Conservation (phyloP, 2,797 vertebrate species). For the Hylomyscus alleni region DNA sequence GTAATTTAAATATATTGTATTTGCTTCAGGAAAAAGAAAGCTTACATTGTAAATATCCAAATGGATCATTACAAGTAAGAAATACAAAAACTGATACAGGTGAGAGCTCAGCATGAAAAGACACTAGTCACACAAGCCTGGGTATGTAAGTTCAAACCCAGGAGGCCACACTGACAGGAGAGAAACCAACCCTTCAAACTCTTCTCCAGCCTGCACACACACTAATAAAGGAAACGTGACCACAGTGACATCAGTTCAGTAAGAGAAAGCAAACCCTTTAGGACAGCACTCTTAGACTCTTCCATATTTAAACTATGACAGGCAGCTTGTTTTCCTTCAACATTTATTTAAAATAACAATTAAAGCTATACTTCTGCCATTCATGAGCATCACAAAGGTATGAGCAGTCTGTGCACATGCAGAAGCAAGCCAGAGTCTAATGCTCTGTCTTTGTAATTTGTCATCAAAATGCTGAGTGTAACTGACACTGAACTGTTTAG, state of each 20-base stretch:
- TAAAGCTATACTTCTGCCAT: neutral
- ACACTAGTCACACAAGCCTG: neutral
- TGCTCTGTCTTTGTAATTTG: slow-evolving; percentile 34
- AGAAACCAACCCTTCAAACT: neutral
- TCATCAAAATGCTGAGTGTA: slow-evolving; percentile 32
- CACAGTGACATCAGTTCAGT: neutral
- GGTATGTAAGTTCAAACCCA: neutral
- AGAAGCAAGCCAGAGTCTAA: neutral
- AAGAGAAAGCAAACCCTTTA: slow-evolving; percentile 1
- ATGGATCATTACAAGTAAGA: slow-evolving; percentile 11
- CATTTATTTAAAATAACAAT: slow-evolving; percentile 38
- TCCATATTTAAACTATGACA: neutral
- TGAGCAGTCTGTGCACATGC: neutral
- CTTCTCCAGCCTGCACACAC: neutral
- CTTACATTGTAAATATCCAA: slow-evolving; percentile 24
- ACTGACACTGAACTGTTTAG: neutral
- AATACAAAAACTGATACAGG: neutral
- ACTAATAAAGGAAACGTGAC: neutral
- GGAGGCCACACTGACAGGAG: neutral
- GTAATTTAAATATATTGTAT: slow-evolving; percentile 88
- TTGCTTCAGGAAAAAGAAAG: slow-evolving; percentile 35
- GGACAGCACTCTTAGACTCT: neutral
- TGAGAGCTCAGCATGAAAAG: neutral
- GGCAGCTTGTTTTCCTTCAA: neutral
- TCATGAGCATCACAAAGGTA: neutral